Evolutionary conservation across 2,888 invertebrate genomes (phyloP).

Genomic region (Petrolisthes manimaculis): DNA sequence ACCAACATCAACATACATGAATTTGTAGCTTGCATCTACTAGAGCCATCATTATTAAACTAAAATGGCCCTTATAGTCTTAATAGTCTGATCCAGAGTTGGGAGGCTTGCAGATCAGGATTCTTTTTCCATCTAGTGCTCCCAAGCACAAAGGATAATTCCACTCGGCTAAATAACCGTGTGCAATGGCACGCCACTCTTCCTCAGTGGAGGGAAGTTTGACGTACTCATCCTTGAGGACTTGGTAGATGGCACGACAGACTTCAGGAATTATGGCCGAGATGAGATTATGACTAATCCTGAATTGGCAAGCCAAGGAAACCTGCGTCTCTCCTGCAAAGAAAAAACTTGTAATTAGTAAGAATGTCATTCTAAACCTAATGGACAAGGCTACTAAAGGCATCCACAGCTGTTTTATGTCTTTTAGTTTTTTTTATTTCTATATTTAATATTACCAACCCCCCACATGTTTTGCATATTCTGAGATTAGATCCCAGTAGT

Average conservation of each 20-base stretch:
- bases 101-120: slow-evolving; percentile 3
- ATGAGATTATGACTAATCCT: slow-evolving; percentile 13
- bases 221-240: neutral
- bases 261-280: slow-evolving; percentile 15
- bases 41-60: slow-evolving; percentile 23
- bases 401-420: too few species aligned
- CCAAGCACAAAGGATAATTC: slow-evolving; percentile 19
- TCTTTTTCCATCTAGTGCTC: neutral
- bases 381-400: too few species aligned
- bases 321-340: slow-evolving; percentile 18
- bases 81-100: slow-evolving; percentile 18
- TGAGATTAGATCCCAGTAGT: too few species aligned
- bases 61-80: slow-evolving; percentile 20
- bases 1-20: slow-evolving; percentile 20
- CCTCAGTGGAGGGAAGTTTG: neutral
- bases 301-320: slow-evolving; percentile 2
- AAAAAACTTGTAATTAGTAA: neutral
- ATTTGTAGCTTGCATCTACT: slow-evolving; percentile 23
- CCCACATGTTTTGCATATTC: too few species aligned
- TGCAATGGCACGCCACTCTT: slow-evolving; percentile 6
- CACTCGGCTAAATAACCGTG: neutral
- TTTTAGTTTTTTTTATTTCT: too few species aligned
- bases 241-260: slow-evolving; percentile 19
- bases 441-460: too few species aligned
- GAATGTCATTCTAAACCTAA: too few species aligned